Evolutionary conservation across 2,797 vertebrate genomes (phyloP).

Genomic region (Sebastes trivittatus): DNA sequence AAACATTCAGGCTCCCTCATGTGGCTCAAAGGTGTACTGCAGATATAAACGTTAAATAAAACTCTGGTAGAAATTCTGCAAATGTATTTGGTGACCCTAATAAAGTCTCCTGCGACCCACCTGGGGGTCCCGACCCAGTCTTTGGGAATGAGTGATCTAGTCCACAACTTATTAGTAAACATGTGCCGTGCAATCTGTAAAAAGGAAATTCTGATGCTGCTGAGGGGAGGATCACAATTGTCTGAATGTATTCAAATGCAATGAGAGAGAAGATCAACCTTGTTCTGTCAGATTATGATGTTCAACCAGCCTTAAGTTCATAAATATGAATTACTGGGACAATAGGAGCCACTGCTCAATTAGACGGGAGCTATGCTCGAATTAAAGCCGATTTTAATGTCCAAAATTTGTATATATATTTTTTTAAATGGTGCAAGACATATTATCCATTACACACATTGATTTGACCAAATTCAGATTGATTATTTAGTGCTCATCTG

Average conservation of each 20-base stretch:
- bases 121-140: too few species aligned
- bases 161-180: neutral
- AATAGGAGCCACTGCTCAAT: neutral
- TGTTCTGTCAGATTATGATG: neutral
- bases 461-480: neutral
- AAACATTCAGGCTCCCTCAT: too few species aligned
- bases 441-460: neutral
- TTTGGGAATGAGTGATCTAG: neutral
- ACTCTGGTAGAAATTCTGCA: too few species aligned
- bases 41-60: too few species aligned
- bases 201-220: neutral
- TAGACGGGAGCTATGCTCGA: neutral
- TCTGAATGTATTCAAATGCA: neutral
- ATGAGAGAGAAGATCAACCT: neutral
- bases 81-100: too few species aligned
- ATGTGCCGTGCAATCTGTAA: neutral
- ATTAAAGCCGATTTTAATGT: neutral
- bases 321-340: neutral
- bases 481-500: neutral
- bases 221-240: neutral
- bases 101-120: too few species aligned
- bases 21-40: too few species aligned
- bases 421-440: neutral
- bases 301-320: rapidly evolving
- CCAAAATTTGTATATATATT: too few species aligned